Evolutionary conservation across 30 jellyfish, hydroid and myxozoan species (phyloP).

Genomic region (Hydra vulgaris): DNA sequence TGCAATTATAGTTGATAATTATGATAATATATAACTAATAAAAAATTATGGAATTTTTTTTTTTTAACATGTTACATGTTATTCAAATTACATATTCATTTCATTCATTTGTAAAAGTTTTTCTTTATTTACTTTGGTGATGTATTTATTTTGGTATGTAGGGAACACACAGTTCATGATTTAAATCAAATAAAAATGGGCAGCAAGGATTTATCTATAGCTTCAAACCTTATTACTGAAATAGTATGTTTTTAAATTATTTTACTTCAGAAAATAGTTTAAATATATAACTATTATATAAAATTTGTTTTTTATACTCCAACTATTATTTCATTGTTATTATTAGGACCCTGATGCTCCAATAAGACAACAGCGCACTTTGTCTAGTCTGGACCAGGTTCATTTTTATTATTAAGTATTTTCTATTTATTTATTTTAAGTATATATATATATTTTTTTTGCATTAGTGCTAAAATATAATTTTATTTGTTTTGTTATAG

Average conservation of each 20-base stretch:
- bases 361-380: conserved; percentile 48
- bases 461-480: background rate
- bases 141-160: too few species aligned
- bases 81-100: too few species aligned
- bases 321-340: too few species aligned
- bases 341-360: conserved; percentile 89
- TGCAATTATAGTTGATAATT: background rate
- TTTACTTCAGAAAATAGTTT: background rate
- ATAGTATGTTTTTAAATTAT: conserved; percentile 14
- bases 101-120: too few species aligned
- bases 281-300: too few species aligned
- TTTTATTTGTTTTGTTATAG: background rate
- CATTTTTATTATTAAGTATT: too few species aligned
- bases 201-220: conserved; percentile 16
- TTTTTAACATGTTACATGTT: too few species aligned
- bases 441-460: too few species aligned
- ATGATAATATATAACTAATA: background rate
- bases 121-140: too few species aligned
- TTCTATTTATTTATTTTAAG: too few species aligned
- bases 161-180: conserved; percentile 75
- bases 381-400: conserved; percentile 61
- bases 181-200: conserved; percentile 21
- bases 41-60: too few species aligned
- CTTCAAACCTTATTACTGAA: conserved; percentile 46
- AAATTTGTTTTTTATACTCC: too few species aligned